Base-by-base conservation (phyloP, 1,140 invertebrate genomes). In the Drosophila pachea region DNA sequence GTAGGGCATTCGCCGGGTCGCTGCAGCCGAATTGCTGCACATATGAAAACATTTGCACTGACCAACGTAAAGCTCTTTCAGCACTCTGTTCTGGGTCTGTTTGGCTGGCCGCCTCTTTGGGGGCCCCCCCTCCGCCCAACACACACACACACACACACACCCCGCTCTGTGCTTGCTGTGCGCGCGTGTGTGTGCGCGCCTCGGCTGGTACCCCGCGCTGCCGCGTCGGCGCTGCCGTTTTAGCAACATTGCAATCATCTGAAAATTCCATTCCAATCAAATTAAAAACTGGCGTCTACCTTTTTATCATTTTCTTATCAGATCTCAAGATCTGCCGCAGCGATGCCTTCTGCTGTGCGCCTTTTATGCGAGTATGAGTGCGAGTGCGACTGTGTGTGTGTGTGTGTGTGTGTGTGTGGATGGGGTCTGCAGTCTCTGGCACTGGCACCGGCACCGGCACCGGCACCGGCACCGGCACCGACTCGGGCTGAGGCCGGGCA, bases 281-380 rank as follows among this genome's bases (percentile, higher is more conserved):
- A 88, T 88, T 88, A 88, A 88, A 88, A 88, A 88, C 86, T 88
- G 86, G 86, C 86, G 86, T 88, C 86, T 88, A 84, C 81, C 86
- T 83, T 88, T 88, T 88, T 88, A 88, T 88, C 86, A 88, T 88
- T 86, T 86, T 86, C 86, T 88, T 88, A 88, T 88, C 86, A 88
- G 86, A 88, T 88, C 83, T 75, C 76, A 76, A 88, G 86, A 88
- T 88, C 86, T 86, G 79, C 79, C 81, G 79, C 79, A 83, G 79
- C 79, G 79, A 84, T 84, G 81, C 79, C 81, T 84, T 84, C 76
- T 84, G 76, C 79, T 84, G 79, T 83, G 76, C 79, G 79, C 79
- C 75, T 78, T 83, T 84, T 84, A 79, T 79, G 68, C 60, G 62
- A 58, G 70, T 62, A 61, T 82, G 62, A 55, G 65, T 32, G 47